Evolutionary conservation across 2,113 vertebrate genomes (phyloP), one percentile per base, ranked within the genome.

Genomic region (Ameiurus melas): DNA sequence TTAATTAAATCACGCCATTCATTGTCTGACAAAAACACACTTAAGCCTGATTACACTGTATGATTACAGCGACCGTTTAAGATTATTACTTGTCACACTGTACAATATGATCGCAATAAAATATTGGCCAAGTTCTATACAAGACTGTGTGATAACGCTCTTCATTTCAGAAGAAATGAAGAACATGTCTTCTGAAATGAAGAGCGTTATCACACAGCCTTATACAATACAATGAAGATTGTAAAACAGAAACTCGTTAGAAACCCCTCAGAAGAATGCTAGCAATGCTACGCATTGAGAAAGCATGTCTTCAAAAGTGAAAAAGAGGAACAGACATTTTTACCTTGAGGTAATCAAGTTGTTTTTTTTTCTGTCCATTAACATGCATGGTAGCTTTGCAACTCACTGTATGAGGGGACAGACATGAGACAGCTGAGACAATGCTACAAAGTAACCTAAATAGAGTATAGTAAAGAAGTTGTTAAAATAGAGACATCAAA

Each of bases 1-100:
- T 81, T 81, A 57, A 81, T 81, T 81, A 81, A 57, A 81, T 58
- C n/a, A 58, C 22, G 53, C 5, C 78, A 58, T 57, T 81, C n/a
- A 57, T 33, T 58, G 78, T 55, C 78, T 33, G 53, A 81, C 78
- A 81, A 58, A 81, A 81, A 80, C 30, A 80, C 51, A 57, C 16
- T 80, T 55, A 55, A 80, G 78, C 3, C 51, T 80, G 27, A 80
- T 80, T 57, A 80, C 51, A 57, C 53, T n/a, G 78, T 57, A 33
- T 0, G 17, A 33, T 57, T 57, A 55, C 51, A 57, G 53, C 4
- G 0, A n/a, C 27, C 53, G 9, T 78, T 51, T 27, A 19, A n/a
- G 51, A 80, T 53, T 80, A 57, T 80, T 80, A 57, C 77, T 30
- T 80, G 27, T 55, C 51, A 30, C 51, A 33, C 27, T 55, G 51